A percentile compares a stretch with the other conserved stretches of the same genome.
phyloP scores from a whole-genome alignment of 1,140 invertebrate genomes.

The Protaetia brevitarsis region DNA sequence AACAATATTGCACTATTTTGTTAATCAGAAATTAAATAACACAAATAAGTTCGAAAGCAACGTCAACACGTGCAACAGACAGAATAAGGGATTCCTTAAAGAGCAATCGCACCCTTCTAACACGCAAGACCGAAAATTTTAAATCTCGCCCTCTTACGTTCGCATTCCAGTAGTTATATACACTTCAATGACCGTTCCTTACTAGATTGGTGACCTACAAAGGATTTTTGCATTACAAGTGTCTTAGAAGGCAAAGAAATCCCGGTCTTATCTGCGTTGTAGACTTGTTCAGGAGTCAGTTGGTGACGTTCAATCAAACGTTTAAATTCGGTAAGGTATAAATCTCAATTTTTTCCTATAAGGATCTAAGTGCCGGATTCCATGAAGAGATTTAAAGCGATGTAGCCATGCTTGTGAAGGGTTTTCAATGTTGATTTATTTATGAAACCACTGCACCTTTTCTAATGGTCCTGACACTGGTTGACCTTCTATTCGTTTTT shows the following conservation, averaged over 20 bases:
- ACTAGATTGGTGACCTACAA: slow-evolving; percentile 31
- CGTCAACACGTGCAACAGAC: no score
- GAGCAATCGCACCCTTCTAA: no score
- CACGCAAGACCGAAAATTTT: no score
- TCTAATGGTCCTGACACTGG: neutral
- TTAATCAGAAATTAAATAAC: no score
- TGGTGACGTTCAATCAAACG: neutral
- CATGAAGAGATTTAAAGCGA: neutral
- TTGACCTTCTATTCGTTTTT: neutral
- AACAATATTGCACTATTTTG: no score
- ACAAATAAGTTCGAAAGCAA: no score
- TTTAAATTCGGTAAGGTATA: neutral
- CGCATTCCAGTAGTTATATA: no score
- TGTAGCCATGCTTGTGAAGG: neutral
- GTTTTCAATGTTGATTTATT: slow-evolving; percentile 13
- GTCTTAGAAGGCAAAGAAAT: slow-evolving; percentile 39
- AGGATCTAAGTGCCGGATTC: neutral
- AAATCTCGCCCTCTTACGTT: no score
- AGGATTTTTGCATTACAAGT: slow-evolving; percentile 31
- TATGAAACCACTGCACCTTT: slow-evolving; percentile 4
- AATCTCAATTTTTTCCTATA: neutral
- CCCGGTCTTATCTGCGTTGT: slow-evolving; percentile 25
- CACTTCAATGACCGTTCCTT: no score
- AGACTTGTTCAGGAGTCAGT: neutral
- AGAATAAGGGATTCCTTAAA: no score